Percentiles rank a stretch among this genome's conserved stretches.
These are phyloP conservation scores for Tipula confusa DNA, from an alignment of 2,888 invertebrate genomes.

Conservation along the genomic window DNA sequence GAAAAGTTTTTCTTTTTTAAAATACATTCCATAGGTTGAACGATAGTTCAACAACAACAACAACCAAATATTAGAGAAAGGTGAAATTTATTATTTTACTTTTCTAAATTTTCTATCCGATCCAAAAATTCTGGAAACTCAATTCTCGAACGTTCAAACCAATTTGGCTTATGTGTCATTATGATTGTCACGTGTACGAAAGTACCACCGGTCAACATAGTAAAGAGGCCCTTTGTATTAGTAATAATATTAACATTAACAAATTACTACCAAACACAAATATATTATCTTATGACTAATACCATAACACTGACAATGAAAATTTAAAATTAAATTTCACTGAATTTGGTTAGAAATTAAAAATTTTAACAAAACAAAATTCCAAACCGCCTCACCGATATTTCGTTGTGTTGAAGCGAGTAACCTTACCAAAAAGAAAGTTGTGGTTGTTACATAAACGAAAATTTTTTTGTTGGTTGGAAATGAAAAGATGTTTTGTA, in stretches of 20 bases:
- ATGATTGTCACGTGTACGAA: neutral
- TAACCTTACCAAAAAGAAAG: neutral
- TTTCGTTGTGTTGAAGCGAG: neutral
- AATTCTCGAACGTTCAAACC: neutral
- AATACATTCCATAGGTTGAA: neutral
- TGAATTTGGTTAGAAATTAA: neutral
- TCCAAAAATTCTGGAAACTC: neutral
- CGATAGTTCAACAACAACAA: neutral
- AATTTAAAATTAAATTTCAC: neutral
- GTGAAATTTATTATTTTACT: neutral
- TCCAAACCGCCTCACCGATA: neutral
- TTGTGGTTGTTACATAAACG: neutral
- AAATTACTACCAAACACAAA: neutral
- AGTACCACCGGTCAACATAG: neutral
- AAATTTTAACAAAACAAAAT: neutral
- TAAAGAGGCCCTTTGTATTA: too few species aligned
- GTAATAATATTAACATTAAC: neutral
- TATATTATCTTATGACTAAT: neutral
- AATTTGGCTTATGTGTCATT: neutral
- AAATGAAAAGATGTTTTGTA: neutral
- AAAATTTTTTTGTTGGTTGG: neutral
- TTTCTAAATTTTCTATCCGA: neutral
- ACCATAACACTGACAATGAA: neutral
- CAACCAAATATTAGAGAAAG: neutral
- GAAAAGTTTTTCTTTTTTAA: neutral